phyloP scores from a whole-genome alignment of 2,888 invertebrate genomes.

The Scaptodrosophila latifasciaeformis region DNA sequence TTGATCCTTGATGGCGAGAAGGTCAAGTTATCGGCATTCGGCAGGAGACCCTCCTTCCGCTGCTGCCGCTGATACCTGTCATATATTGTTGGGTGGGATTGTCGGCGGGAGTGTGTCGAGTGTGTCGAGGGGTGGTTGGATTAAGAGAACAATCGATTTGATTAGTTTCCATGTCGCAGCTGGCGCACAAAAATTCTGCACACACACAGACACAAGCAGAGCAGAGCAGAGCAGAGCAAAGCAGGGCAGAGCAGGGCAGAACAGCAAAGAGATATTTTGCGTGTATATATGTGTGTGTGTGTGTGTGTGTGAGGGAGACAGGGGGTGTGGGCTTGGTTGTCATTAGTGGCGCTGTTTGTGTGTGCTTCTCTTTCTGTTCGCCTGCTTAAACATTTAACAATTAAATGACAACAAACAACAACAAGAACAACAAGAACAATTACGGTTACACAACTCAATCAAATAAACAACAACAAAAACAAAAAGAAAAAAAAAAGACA shows the following conservation, averaged over 20 bases:
- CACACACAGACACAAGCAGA: conserved; percentile 2
- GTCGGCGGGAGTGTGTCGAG: background rate
- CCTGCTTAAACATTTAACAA: conserved; percentile 25
- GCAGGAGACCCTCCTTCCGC: conserved; percentile 73
- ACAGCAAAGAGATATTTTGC: too few relatives aligned
- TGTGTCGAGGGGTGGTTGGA: background rate
- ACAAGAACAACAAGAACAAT: conserved; percentile 38
- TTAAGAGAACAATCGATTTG: conserved; percentile 4
- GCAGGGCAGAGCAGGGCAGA: too few relatives aligned
- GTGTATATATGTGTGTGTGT: background rate
- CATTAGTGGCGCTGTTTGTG: conserved; percentile 3
- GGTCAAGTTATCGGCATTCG: conserved; percentile 74
- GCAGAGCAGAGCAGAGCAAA: too few relatives aligned
- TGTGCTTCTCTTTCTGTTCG: background rate
- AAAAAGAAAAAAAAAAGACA: background rate
- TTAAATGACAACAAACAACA: conserved; percentile 49
- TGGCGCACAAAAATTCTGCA: background rate
- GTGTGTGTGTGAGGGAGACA: background rate
- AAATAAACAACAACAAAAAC: conserved; percentile 27
- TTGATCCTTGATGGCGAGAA: conserved; percentile 75
- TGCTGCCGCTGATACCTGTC: conserved; percentile 74
- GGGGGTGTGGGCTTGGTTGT: background rate
- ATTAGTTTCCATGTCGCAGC: conserved; percentile 4
- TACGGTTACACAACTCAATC: conserved; percentile 52
- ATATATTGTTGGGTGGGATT: background rate